Evolutionary conservation across 2,113 vertebrate species (phyloP).

Genomic region (Chaetodon auriga): DNA sequence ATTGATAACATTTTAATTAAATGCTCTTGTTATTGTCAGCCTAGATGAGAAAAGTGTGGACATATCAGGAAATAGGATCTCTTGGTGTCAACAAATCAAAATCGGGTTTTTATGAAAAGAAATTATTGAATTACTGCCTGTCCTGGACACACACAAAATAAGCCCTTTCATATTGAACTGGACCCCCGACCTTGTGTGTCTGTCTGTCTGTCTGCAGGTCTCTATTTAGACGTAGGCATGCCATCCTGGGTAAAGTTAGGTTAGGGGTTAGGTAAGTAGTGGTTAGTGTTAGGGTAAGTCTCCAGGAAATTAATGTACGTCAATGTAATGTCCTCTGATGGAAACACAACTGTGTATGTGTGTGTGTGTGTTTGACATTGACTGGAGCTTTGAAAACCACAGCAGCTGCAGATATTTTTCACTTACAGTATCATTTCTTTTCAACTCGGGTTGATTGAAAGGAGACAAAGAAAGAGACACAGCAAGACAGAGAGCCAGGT

Average conservation of each 20-base stretch:
- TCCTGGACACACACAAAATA: neutral
- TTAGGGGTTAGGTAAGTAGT: too few species aligned
- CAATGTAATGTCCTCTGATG: too few species aligned
- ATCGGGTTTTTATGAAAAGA: slow-evolving; percentile 5
- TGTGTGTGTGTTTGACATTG: slow-evolving; percentile 23
- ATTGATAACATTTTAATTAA: neutral
- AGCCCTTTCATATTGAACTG: slow-evolving; percentile 29
- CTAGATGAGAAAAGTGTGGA: neutral
- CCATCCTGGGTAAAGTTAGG: too few species aligned
- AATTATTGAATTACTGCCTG: neutral
- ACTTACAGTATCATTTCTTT: slow-evolving; percentile 52
- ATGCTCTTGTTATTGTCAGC: neutral
- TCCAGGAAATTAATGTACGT: too few species aligned
- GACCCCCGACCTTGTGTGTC: neutral
- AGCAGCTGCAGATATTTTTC: slow-evolving; percentile 46
- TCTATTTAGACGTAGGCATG: neutral
- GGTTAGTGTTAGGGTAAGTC: too few species aligned
- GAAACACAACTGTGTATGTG: neutral
- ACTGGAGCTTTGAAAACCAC: slow-evolving; percentile 39
- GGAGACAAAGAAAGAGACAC: slow-evolving; percentile 48
- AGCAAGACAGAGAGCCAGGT: slow-evolving; percentile 34
- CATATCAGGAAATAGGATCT: neutral
- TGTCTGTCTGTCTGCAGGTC: slow-evolving; percentile 26
- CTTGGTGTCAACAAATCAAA: neutral
- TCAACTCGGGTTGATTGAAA: slow-evolving; percentile 55